A percentile compares a stretch with the other conserved stretches of the same genome.
phyloP scores from a whole-genome alignment of 2,113 vertebrate genomes.

The Nycticorax nycticorax region DNA sequence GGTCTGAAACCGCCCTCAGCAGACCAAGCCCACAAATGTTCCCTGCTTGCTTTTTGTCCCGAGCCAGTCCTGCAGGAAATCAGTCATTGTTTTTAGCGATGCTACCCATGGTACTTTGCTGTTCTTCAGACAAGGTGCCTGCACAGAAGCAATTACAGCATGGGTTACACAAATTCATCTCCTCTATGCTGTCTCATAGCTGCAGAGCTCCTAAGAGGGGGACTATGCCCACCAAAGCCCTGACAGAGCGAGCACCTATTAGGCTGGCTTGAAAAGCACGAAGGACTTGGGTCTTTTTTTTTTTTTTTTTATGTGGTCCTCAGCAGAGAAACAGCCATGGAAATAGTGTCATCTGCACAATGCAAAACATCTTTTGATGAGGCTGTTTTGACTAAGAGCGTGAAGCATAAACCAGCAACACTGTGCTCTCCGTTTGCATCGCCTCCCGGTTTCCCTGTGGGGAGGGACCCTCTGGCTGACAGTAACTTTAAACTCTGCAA shows the following conservation, averaged over 20 bases:
- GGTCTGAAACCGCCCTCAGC: not conserved
- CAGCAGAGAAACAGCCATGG: not conserved
- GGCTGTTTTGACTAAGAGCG: not conserved
- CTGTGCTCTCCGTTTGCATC: not conserved
- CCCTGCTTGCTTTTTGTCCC: not conserved
- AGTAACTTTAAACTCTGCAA: not conserved
- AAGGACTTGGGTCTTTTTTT: not conserved
- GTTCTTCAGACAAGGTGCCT: not conserved
- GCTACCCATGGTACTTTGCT: not conserved
- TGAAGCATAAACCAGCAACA: not conserved
- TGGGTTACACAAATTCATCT: not conserved
- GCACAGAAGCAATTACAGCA: accelerated
- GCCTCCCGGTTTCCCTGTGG: not conserved
- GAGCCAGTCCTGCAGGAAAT: not conserved
- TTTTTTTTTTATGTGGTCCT: not conserved
- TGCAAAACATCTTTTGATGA: not conserved
- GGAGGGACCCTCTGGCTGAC: not conserved
- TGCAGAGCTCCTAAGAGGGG: not conserved
- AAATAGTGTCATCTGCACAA: not conserved
- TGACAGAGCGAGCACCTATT: too few relatives aligned
- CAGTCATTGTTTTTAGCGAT: not conserved
- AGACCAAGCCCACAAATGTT: not conserved
- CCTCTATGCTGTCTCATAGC: not conserved
- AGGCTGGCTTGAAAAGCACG: not conserved
- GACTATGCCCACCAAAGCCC: not conserved